phyloP scores from a whole-genome alignment of 2,113 vertebrate genomes.

The Chroicocephalus ridibundus region DNA sequence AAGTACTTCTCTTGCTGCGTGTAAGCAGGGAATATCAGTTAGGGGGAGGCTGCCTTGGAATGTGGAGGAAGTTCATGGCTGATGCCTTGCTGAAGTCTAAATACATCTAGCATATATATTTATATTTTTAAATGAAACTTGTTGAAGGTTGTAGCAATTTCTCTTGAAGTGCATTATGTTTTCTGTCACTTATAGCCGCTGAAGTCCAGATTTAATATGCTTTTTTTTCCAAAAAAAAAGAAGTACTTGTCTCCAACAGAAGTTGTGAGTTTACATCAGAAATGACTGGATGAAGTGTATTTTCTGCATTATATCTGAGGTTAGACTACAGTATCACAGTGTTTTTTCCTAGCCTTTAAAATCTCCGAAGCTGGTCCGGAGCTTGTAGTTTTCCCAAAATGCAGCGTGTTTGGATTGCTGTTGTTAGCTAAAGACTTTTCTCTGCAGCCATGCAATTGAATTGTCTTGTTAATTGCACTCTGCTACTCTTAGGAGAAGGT shows the following conservation, averaged over 20 bases:
- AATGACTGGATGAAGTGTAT: neutral
- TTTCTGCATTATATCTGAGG: neutral
- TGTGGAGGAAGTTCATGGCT: neutral
- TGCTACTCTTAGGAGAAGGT: neutral
- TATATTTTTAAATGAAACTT: neutral
- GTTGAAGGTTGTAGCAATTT: neutral
- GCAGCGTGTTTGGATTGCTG: neutral
- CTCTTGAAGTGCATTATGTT: neutral
- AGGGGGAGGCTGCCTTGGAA: neutral
- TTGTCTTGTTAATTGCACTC: neutral
- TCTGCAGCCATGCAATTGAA: neutral
- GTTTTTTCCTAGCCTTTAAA: neutral
- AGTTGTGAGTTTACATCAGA: neutral
- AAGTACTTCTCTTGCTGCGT: neutral
- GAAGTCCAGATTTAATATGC: neutral
- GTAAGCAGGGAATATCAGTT: fast-evolving
- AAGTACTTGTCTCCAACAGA: neutral
- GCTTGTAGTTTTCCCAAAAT: neutral
- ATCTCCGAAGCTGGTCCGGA: neutral
- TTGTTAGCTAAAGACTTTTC: neutral
- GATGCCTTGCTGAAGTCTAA: neutral
- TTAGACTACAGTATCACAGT: neutral
- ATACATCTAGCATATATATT: neutral
- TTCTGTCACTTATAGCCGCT: neutral
- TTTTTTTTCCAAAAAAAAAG: neutral